phyloP scores from a whole-genome alignment of 53 echinoderm and acorn worm species.

The Zoroaster sp. region DNA sequence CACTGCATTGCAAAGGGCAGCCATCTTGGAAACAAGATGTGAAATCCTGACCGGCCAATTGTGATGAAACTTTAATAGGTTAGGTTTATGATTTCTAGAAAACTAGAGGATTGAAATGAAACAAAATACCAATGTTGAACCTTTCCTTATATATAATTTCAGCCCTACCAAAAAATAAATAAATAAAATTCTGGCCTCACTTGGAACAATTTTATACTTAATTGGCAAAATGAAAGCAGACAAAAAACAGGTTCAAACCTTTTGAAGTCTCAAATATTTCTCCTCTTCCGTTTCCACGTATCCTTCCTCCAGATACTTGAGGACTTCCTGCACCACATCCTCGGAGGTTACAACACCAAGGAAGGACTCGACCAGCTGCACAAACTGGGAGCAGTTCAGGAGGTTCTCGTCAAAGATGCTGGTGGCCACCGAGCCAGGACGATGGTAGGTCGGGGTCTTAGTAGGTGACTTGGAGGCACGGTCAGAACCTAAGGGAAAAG shows the following conservation, averaged over 20 bases:
- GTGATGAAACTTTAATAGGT: no score
- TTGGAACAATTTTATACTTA: no score
- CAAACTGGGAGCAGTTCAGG: conserved; percentile 90
- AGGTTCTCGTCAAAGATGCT: conserved; percentile 95
- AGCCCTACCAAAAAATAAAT: no score
- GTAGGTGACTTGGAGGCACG: conserved; percentile 62
- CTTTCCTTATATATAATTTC: no score
- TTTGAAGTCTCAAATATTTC: conserved; percentile 83
- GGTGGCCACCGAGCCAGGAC: conserved; percentile 88
- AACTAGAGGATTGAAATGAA: no score
- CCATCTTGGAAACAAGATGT: conserved; percentile 76
- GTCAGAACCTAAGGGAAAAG: neutral
- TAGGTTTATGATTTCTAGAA: no score
- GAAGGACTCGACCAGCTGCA: conserved; percentile 84
- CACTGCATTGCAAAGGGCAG: conserved; percentile 73
- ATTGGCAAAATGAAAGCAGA: no score
- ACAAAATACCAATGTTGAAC: no score
- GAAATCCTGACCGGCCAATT: conserved; percentile 67
- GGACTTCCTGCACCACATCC: conserved; percentile 64
- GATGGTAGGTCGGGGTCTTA: conserved; percentile 71
- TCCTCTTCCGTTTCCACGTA: conserved; percentile 97
- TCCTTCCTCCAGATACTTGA: conserved; percentile 80
- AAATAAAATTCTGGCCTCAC: no score
- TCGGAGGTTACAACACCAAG: conserved; percentile 79
- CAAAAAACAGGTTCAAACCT: conserved; percentile 56